Evolutionary conservation across 2,888 invertebrate genomes (phyloP).

Genomic region (Agapostemon virescens): DNA sequence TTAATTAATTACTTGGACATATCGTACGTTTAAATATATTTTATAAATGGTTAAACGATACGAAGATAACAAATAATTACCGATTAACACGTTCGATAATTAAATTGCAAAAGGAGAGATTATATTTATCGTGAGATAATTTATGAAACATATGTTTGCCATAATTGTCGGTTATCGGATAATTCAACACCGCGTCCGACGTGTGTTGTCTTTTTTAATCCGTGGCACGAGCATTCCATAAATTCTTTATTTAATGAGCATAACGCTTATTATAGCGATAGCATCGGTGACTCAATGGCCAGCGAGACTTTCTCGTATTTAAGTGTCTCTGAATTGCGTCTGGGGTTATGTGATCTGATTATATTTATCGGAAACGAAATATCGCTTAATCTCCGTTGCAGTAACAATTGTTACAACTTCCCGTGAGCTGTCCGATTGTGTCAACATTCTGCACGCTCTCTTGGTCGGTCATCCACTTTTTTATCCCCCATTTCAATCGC

Average conservation of each 20-base stretch:
- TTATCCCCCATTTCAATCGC: neutral
- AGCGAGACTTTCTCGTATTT: slow-evolving; percentile 12
- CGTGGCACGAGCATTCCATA: neutral
- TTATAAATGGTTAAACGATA: neutral
- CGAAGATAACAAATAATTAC: neutral
- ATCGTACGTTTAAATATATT: too few species aligned
- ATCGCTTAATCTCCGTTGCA: neutral
- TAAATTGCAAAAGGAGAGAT: neutral
- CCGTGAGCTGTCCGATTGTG: neutral
- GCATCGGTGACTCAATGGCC: slow-evolving; percentile 30
- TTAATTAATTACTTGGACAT: neutral
- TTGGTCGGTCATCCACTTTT: neutral
- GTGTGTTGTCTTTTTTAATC: neutral
- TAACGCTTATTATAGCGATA: slow-evolving; percentile 36
- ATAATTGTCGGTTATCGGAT: neutral
- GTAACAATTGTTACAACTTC: neutral
- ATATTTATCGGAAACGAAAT: neutral
- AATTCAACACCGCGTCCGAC: neutral
- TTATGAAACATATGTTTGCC: neutral
- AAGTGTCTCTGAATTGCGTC: slow-evolving; percentile 14
- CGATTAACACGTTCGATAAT: neutral
- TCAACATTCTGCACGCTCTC: neutral
- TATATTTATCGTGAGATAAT: neutral
- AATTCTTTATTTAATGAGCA: slow-evolving; percentile 29
- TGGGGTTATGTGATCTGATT: slow-evolving; percentile 19